Evolutionary conservation across 2,888 invertebrate genomes (phyloP).

Genomic region (Nebria brevicollis): DNA sequence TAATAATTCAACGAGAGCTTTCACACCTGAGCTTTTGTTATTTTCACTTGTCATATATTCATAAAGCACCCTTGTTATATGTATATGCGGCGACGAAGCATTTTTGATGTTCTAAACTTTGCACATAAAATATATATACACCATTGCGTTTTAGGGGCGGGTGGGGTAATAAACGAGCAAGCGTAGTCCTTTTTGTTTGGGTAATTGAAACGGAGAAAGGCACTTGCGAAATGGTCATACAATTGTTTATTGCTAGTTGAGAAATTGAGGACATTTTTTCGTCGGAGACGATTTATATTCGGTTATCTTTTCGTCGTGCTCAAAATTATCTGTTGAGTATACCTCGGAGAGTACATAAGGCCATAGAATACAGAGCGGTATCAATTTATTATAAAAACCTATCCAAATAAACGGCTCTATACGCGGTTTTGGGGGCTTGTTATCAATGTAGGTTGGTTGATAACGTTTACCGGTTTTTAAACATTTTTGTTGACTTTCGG

Average conservation of each 20-base stretch:
- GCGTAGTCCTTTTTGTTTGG: no score
- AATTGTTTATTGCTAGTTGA: no score
- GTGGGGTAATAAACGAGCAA: no score
- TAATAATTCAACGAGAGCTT: neutral
- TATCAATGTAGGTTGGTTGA: neutral
- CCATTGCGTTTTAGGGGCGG: neutral
- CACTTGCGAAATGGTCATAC: no score
- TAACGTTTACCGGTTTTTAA: neutral
- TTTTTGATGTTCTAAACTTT: neutral
- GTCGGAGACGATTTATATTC: no score
- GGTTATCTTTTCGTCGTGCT: no score
- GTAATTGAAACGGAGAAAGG: no score
- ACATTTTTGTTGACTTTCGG: neutral
- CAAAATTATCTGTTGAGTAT: no score
- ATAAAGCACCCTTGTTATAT: neutral
- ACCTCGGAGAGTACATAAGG: no score
- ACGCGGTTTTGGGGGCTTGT: neutral
- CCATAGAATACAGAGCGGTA: neutral
- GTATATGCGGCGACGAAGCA: neutral
- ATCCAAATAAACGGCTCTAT: neutral
- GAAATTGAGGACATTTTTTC: no score
- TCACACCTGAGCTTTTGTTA: neutral
- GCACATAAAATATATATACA: neutral
- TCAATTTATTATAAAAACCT: neutral
- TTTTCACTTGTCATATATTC: neutral